Conservation (phyloP, 2,113 vertebrate species). For the Sinocyclocheilus maitianheensis region DNA sequence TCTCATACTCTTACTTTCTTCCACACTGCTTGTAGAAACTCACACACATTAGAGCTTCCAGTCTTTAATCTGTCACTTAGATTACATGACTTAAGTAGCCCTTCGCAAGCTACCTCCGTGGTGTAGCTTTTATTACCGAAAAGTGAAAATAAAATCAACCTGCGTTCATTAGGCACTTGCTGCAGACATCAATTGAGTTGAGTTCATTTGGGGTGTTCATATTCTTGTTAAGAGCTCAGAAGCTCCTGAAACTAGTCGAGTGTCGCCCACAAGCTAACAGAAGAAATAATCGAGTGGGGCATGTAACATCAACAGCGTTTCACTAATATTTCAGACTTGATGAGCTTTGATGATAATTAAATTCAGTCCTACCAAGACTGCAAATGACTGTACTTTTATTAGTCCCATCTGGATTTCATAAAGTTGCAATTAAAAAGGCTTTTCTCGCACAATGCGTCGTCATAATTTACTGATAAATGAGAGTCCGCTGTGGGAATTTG, state of each 20-base stretch:
- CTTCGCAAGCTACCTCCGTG: neutral
- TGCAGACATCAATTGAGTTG: neutral
- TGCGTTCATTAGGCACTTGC: neutral
- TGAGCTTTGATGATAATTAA: conserved; percentile 12
- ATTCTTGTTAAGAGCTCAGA: neutral
- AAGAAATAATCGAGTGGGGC: neutral
- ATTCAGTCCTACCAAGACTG: neutral
- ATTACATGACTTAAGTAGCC: neutral
- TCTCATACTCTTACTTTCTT: conserved; percentile 31
- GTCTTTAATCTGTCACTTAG: neutral
- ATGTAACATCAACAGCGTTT: neutral
- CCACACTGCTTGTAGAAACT: neutral
- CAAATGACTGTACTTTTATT: conserved; percentile 15
- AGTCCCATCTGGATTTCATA: neutral
- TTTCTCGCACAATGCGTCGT: neutral
- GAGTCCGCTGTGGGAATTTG: neutral
- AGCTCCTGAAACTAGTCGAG: neutral
- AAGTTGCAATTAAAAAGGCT: neutral
- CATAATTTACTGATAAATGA: neutral
- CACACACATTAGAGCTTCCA: neutral
- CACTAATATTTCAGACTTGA: conserved; percentile 1
- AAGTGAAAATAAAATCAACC: neutral
- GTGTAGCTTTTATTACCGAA: neutral
- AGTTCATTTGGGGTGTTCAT: neutral
- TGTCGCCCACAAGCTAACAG: neutral